These are phyloP conservation scores for Ischnus inquisitorius DNA, from an alignment of 2,888 invertebrate genomes.

Conservation along the genomic window DNA sequence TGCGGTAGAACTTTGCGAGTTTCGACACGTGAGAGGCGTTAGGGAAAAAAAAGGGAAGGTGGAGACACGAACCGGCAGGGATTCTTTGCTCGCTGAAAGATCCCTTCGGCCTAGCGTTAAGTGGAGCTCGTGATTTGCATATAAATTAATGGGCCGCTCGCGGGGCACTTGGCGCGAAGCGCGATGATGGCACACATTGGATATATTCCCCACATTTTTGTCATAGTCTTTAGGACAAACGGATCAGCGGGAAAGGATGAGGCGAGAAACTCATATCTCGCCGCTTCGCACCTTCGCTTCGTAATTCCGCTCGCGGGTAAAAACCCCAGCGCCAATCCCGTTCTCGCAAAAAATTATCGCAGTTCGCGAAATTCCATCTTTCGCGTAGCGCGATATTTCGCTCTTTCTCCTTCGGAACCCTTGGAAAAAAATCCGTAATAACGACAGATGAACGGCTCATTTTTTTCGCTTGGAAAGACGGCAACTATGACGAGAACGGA, in stretches of 20 bases:
- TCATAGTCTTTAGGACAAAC: background rate
- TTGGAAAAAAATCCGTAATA: background rate
- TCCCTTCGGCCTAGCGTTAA: conserved; percentile 50
- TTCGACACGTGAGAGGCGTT: conserved; percentile 13
- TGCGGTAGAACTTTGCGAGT: conserved; percentile 23
- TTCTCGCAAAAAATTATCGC: background rate
- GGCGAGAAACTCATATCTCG: background rate
- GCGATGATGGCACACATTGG: conserved; percentile 23
- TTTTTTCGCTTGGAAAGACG: too few species aligned
- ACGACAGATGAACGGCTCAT: background rate
- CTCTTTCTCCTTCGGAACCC: background rate
- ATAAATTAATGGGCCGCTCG: conserved; percentile 59
- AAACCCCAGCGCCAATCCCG: background rate
- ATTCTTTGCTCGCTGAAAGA: conserved; percentile 33
- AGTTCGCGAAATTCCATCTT: background rate
- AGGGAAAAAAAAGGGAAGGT: conserved; percentile 30
- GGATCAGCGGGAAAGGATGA: background rate
- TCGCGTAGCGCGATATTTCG: background rate
- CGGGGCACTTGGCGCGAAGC: conserved; percentile 14
- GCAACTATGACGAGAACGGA: too few species aligned
- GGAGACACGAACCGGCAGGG: conserved; percentile 5
- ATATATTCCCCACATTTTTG: conserved; percentile 31
- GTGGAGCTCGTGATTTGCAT: conserved; percentile 62
- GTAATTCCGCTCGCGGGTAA: background rate
- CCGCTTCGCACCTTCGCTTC: background rate